Evolutionary conservation across 1,140 invertebrate genomes (phyloP), one percentile per base, ranked within the genome.

Genomic region (Macrosteles quadrilineatus): DNA sequence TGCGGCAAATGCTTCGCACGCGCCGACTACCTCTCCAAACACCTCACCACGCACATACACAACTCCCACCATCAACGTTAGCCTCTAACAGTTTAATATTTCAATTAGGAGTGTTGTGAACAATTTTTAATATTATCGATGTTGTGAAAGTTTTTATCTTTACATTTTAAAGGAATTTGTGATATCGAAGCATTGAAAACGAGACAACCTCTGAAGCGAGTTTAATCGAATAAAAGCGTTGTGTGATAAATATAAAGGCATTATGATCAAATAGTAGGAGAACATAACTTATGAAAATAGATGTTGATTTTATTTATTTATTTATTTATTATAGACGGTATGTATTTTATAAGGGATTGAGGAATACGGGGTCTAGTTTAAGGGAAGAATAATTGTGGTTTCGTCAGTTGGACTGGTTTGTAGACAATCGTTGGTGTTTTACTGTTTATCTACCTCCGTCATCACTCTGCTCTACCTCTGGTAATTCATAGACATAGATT

Each of bases 1-100:
- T 95, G 94, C 81, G 92, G 92, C 72, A 95, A 95, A 78, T 94
- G 92, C 78, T 95, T 95, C 81, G 93, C 92, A 11, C 82, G 93
- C 9, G 93, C 92, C 30, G 93, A 95, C 77, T 95, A 95, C 76
- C 86, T 95, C n/a, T 94, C 92, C 71, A 95, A 95, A 81, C 93
- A 95, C 80, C 85, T 95, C 68, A 94, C 92, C 64, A 95, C 93
- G 2, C 93, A 95, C 81, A 91, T 94, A 70, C 91, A 93, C 81
- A 69, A 69, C 57, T 69, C 68, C 27, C 68, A 69, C 36, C 68
- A 69, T 50, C 68, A 69, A 64, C 68, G 68, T 69, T 69, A 69
- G 55, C 68, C 40, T 45, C 23, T 19, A 45, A 19, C 25, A 30
- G 17, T 40, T 43, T 40, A 32, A 45, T 66, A 66, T 45, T 66